A percentile compares a stretch with the other conserved stretches of the same genome.
These are phyloP conservation scores for Tinea pellionella DNA, from an alignment of 2,888 invertebrate genomes.

Conservation along the genomic window DNA sequence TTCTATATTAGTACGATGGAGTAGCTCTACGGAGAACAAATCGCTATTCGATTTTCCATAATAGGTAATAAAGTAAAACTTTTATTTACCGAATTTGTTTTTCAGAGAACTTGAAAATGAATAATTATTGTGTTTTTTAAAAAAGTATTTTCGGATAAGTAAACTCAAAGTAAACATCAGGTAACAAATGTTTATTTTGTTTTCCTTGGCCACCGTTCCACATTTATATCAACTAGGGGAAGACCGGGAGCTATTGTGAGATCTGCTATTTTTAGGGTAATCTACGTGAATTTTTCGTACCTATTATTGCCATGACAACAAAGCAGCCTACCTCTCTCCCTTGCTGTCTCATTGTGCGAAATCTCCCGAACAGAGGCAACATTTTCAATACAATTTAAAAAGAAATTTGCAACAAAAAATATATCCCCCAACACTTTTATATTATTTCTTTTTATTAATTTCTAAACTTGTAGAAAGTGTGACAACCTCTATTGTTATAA, in stretches of 20 bases:
- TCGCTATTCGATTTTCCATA: not conserved
- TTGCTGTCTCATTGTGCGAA: constrained; percentile 30
- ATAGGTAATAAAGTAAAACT: too few species aligned
- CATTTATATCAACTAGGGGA: not conserved
- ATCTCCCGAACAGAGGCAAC: constrained; percentile 23
- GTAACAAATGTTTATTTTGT: constrained; percentile 16
- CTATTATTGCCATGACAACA: constrained; percentile 46
- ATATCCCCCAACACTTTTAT: not conserved
- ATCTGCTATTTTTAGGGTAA: constrained; percentile 33
- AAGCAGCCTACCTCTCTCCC: constrained; percentile 22
- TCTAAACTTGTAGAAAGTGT: not conserved
- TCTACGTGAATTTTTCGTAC: constrained; percentile 34
- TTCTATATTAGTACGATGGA: not conserved
- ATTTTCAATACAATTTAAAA: constrained; percentile 35
- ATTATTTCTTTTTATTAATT: not conserved
- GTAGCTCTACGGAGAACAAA: not conserved
- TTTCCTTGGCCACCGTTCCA: not conserved
- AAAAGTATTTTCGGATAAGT: not conserved
- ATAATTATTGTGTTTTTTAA: not conserved
- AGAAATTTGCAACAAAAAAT: constrained; percentile 3
- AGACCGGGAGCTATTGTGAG: constrained; percentile 30
- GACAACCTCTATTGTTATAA: too few species aligned
- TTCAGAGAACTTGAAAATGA: not conserved
- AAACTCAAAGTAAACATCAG: not conserved
- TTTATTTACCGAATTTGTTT: too few species aligned